phyloP scores from a whole-genome alignment of 2,888 invertebrate species.

The Phengaris alcon region DNA sequence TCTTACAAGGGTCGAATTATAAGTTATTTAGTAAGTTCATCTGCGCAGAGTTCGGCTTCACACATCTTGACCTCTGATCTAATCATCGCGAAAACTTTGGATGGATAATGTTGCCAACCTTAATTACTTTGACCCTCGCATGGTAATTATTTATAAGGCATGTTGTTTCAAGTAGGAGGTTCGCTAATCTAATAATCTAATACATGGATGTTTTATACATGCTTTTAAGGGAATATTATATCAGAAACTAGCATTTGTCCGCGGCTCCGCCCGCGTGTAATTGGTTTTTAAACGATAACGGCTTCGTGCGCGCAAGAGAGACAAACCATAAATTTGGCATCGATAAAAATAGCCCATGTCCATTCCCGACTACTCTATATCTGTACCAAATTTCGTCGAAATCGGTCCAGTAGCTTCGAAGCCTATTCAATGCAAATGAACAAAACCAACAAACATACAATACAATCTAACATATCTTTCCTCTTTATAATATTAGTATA shows the following conservation, averaged over 20 bases:
- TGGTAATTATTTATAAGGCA: conserved; percentile 12
- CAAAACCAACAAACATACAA: too few species aligned
- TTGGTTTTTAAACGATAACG: background rate
- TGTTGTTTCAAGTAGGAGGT: conserved; percentile 12
- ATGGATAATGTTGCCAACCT: conserved; percentile 23
- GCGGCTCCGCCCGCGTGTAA: too few species aligned
- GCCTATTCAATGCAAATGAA: too few species aligned
- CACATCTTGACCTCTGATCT: conserved; percentile 22
- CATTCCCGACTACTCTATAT: too few species aligned
- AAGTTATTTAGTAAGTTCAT: conserved; percentile 15
- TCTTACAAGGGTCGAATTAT: conserved; percentile 8
- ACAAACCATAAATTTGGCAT: too few species aligned
- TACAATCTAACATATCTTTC: too few species aligned
- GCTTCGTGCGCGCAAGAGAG: too few species aligned
- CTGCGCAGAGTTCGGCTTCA: background rate
- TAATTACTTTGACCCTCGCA: conserved; percentile 20
- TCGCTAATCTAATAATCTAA: background rate
- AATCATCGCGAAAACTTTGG: conserved; percentile 18
- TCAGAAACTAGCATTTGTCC: background rate
- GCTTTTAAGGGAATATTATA: conserved; percentile 1
- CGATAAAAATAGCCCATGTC: too few species aligned
- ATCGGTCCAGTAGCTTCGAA: too few species aligned
- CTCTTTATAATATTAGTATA: too few species aligned
- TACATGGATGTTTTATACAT: background rate
- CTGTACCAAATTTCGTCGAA: too few species aligned